Base-by-base conservation (phyloP, 1,140 invertebrate genomes). In the Ostrea denselamellosa region DNA sequence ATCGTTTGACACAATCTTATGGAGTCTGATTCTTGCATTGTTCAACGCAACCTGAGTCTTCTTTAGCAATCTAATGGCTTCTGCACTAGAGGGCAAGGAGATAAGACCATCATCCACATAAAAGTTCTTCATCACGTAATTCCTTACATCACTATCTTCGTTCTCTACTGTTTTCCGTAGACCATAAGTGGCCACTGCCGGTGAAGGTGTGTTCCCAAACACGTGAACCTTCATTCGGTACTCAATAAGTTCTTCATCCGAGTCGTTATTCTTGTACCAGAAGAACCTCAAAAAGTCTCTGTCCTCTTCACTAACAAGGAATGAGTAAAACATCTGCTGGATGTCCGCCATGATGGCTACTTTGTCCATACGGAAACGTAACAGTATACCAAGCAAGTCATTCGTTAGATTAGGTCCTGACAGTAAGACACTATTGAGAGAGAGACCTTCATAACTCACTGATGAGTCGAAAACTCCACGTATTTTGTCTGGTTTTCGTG, bases 401-500 rank as follows among this genome's bases (percentile, higher is more conserved):
- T 89, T 90, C n/a, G 83, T 90, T 0, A 89, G 71, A 71, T 90
- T 77, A 12, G n/a, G 90, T 87, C 84, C 90, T 87, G 19, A 25
- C 19, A 8, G 90, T 8, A 54, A 58, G 9, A 89, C 81, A 0
- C 86, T 83, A 2, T 83, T 71, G 28, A 91, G 68, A 9, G 90
- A 89, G 8, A 87, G 25, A 22, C 86, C 87, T 17, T 89, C 53
- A 86, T 12, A 90, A 56, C 4, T 53, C 52, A 8, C 88, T 14
- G 17, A 90, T 8, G 68, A 83, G 51, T 89, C 53, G 2, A 34
- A 81, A 65, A 19, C 0, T 82, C n/a, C n/a, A n/a, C n/a, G n/a
- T n/a, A n/a, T n/a, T n/a, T n/a, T n/a, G n/a, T n/a, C n/a, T n/a
- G n/a, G 85, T 85, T 88, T 90, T 53, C 87, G 84, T 2, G 85